These are phyloP conservation scores for Thecocarcelia acutangulata DNA, from an alignment of 2,888 invertebrate genomes.

Conservation along the genomic window DNA sequence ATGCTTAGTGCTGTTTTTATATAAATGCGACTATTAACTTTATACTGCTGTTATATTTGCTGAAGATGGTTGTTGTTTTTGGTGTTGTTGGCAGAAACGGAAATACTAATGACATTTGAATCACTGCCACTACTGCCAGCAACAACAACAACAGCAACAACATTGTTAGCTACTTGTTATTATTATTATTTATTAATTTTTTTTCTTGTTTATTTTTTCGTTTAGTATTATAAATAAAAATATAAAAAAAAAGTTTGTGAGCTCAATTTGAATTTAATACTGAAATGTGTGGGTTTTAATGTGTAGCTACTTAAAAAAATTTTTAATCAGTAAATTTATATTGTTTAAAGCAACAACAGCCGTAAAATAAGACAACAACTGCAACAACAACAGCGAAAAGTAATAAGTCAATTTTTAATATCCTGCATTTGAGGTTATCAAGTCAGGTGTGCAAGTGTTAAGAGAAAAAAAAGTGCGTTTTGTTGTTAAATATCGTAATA, in stretches of 20 bases:
- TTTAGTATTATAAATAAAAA: no score
- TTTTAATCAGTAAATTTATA: constrained; percentile 10
- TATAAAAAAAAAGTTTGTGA: constrained; percentile 9
- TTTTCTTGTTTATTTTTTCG: background rate
- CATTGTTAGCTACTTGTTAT: constrained; percentile 42
- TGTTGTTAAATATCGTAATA: no score
- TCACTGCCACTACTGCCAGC: constrained; percentile 48
- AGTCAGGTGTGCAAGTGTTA: constrained; percentile 32
- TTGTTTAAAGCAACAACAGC: constrained; percentile 6
- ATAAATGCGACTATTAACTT: constrained; percentile 42
- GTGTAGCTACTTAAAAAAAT: constrained; percentile 38
- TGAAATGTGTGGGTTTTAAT: constrained; percentile 49
- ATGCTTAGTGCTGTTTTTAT: constrained; percentile 36
- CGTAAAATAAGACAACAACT: no score
- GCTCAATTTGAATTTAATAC: constrained; percentile 48
- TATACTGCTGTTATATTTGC: constrained; percentile 40
- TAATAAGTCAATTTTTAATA: constrained; percentile 45
- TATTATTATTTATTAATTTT: constrained; percentile 18
- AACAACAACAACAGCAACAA: constrained; percentile 4
- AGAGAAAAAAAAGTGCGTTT: background rate
- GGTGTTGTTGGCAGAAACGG: constrained; percentile 50
- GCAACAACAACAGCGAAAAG: background rate
- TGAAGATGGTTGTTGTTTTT: constrained; percentile 17
- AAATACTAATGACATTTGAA: constrained; percentile 69
- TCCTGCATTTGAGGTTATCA: constrained; percentile 49